Conservation (phyloP, 2,797 vertebrate genomes). For the Tenualosa ilisha region DNA sequence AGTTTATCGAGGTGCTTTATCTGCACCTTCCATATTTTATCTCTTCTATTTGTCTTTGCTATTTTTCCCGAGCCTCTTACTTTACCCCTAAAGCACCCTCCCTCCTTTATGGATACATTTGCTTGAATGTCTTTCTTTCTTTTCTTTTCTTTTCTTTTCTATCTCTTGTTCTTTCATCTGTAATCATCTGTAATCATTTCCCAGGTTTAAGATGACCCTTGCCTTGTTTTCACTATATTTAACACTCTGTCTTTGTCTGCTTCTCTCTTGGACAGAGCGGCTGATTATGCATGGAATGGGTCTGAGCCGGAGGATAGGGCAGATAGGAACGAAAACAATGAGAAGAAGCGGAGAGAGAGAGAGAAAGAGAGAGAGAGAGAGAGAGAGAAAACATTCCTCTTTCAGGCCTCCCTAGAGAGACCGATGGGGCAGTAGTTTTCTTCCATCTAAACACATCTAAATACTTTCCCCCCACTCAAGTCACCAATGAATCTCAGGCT, state of each 20-base stretch:
- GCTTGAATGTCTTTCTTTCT: slow-evolving; percentile 8
- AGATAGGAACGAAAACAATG: slow-evolving; percentile 38
- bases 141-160: slow-evolving; percentile 21
- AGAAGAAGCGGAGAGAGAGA: background rate
- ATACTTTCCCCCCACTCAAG: background rate
- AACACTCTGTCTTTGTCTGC: slow-evolving; percentile 7
- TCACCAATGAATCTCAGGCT: background rate
- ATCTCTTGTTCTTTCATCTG: background rate
- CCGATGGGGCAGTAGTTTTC: background rate
- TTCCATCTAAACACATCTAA: slow-evolving; percentile 10
- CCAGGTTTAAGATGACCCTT: background rate
- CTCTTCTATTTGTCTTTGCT: background rate
- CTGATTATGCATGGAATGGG: slow-evolving; percentile 6
- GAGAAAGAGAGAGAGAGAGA: too few relatives aligned
- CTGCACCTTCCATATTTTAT: background rate
- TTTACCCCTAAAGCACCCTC: background rate
- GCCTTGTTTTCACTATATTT: background rate
- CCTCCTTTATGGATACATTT: background rate
- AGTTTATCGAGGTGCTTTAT: slow-evolving; percentile 7
- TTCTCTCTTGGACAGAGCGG: background rate
- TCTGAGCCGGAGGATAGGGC: background rate
- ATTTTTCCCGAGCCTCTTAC: background rate
- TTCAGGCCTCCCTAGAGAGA: background rate
- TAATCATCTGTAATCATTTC: background rate
- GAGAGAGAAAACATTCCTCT: background rate